A percentile compares a stretch with the other conserved stretches of the same genome.
phyloP scores from a whole-genome alignment of 64 coral and sea anemone genomes.

The Dendrophyllia cribrosa region DNA sequence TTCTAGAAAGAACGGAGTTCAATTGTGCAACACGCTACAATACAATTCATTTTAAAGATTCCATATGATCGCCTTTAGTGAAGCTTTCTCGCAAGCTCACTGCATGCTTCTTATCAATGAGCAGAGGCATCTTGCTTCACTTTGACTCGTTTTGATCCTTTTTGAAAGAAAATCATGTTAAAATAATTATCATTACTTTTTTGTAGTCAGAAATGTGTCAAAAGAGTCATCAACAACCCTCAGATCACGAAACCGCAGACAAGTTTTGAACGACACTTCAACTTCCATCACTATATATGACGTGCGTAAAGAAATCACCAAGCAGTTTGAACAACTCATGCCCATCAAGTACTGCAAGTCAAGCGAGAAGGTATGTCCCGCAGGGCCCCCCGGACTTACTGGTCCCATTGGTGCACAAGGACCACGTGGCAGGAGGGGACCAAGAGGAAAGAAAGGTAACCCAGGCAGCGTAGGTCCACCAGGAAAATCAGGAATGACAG shows the following conservation, averaged over 20 bases:
- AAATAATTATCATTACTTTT: too few species aligned
- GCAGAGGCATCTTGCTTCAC: too few species aligned
- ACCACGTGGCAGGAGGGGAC: neutral
- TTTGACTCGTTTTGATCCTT: too few species aligned
- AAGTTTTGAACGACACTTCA: neutral
- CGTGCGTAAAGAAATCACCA: neutral
- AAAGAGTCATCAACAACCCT: neutral
- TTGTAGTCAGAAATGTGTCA: neutral
- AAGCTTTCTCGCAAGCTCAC: too few species aligned
- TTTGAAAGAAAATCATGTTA: too few species aligned
- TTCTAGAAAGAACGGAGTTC: too few species aligned
- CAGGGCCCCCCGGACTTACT: conserved; percentile 20
- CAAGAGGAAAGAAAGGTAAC: neutral
- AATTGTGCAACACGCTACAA: too few species aligned
- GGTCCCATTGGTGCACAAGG: conserved; percentile 1
- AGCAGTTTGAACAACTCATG: neutral
- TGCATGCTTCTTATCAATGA: too few species aligned
- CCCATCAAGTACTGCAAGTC: conserved; percentile 4
- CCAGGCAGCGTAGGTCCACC: conserved; percentile 1
- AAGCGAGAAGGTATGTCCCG: neutral
- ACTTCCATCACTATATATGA: neutral
- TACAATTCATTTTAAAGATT: too few species aligned
- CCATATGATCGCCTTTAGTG: too few species aligned
- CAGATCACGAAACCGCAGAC: neutral
- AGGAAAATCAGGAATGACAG: neutral